phyloP scores from a whole-genome alignment of 2,797 vertebrate species.

The Coranthus polyacanthus region DNA sequence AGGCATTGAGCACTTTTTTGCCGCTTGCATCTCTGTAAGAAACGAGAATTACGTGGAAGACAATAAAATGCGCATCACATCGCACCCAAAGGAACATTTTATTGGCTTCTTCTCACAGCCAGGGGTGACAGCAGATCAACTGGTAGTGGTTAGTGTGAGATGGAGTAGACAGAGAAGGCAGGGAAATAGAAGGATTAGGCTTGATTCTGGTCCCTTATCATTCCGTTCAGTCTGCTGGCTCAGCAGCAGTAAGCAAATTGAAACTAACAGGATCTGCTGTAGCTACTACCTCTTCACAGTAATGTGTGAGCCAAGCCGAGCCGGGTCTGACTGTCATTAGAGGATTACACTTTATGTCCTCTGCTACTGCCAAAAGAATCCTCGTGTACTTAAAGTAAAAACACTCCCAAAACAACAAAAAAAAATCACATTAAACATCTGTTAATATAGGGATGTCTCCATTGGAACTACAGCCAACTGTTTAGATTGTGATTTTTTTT shows the following conservation, averaged over 20 bases:
- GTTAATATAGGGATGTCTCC: constrained; percentile 48
- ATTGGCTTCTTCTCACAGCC: constrained; percentile 54
- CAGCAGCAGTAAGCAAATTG: constrained; percentile 82
- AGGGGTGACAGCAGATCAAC: constrained; percentile 66
- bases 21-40: constrained; percentile 40
- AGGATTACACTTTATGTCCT: constrained; percentile 79
- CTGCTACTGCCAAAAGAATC: constrained; percentile 63
- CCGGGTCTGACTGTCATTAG: constrained; percentile 73
- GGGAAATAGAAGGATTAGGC: constrained; percentile 74
- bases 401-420: constrained; percentile 47
- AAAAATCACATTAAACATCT: constrained; percentile 65
- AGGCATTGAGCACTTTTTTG: constrained; percentile 16
- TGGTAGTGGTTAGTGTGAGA: constrained; percentile 57
- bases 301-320: constrained; percentile 71
- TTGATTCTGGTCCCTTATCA: constrained; percentile 75
- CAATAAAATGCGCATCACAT: constrained; percentile 61
- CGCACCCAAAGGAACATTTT: constrained; percentile 51
- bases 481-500: constrained; percentile 30
- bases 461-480: constrained; percentile 24
- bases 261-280: constrained; percentile 80
- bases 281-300: constrained; percentile 70
- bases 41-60: constrained; percentile 55
- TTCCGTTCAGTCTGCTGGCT: constrained; percentile 79
- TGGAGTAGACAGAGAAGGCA: constrained; percentile 39
- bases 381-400: constrained; percentile 48